Evolutionary conservation across 2,113 vertebrate genomes (phyloP).

Genomic region (cat (Felis catus)): DNA sequence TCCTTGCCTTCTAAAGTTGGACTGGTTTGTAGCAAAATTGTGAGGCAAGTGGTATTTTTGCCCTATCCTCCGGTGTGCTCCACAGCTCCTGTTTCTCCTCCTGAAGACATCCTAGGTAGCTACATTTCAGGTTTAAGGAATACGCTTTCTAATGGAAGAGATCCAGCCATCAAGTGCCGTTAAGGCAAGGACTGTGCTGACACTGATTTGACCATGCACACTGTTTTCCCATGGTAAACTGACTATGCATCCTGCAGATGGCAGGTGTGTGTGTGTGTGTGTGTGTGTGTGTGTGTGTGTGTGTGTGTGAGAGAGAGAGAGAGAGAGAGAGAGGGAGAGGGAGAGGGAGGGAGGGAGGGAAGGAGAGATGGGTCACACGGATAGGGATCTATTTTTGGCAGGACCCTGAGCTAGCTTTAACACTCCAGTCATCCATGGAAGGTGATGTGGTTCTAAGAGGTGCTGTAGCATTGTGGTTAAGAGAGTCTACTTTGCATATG

Average conservation of each 20-base stretch:
- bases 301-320: too few relatives aligned
- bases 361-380: too few relatives aligned
- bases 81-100: background rate
- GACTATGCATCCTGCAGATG: background rate
- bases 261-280: too few relatives aligned
- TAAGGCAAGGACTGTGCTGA: background rate
- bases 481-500: background rate
- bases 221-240: background rate
- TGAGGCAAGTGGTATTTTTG: background rate
- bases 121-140: background rate
- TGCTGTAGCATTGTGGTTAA: background rate
- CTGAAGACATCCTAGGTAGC: background rate
- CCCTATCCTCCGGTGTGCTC: background rate
- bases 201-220: background rate
- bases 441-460: background rate
- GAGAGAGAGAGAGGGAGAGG: accelerated
- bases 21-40: background rate
- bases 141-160: background rate
- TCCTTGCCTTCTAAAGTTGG: background rate
- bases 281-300: too few relatives aligned
- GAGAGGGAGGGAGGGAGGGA: too few relatives aligned
- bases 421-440: background rate
- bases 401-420: background rate
- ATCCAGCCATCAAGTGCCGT: too few relatives aligned
- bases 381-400: background rate